A percentile compares a stretch with the other conserved stretches of the same genome.
Conservation (phyloP, 2,888 invertebrate species). For the Ornithoptera alexandrae region DNA sequence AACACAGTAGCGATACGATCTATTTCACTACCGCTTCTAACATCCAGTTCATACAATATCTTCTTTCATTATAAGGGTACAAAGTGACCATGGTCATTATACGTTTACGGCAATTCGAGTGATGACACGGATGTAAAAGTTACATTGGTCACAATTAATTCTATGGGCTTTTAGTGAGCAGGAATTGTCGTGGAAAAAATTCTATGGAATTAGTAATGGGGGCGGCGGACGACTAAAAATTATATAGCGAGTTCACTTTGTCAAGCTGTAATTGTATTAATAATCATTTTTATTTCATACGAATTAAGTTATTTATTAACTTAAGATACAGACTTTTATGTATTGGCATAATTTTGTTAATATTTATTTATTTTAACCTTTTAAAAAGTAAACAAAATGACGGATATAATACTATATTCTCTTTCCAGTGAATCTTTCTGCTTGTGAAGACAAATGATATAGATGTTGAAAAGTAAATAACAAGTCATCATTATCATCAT, state of each 20-base stretch:
- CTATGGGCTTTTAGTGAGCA: slow-evolving; percentile 64
- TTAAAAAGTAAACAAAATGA: no score
- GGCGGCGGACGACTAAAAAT: slow-evolving; percentile 42
- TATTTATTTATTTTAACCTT: background rate
- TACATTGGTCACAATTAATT: slow-evolving; percentile 68
- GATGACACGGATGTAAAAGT: slow-evolving; percentile 64
- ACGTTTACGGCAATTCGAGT: slow-evolving; percentile 53
- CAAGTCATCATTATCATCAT: no score
- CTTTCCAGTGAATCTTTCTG: no score
- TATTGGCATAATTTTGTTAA: no score
- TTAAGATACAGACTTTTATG: no score
- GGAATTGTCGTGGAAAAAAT: slow-evolving; percentile 73
- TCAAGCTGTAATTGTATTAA: slow-evolving; percentile 1
- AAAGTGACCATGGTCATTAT: slow-evolving; percentile 62
- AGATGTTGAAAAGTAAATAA: no score
- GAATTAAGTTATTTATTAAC: no score
- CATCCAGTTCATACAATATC: background rate
- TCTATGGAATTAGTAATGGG: slow-evolving; percentile 43
- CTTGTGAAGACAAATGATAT: no score
- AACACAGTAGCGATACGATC: slow-evolving; percentile 30
- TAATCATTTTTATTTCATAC: no score
- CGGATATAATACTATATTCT: no score
- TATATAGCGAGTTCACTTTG: slow-evolving; percentile 7
- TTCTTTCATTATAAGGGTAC: slow-evolving; percentile 36
- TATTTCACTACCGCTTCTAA: slow-evolving; percentile 29